Base-by-base conservation (phyloP, 2,797 vertebrate genomes). In the Karalla daura region DNA sequence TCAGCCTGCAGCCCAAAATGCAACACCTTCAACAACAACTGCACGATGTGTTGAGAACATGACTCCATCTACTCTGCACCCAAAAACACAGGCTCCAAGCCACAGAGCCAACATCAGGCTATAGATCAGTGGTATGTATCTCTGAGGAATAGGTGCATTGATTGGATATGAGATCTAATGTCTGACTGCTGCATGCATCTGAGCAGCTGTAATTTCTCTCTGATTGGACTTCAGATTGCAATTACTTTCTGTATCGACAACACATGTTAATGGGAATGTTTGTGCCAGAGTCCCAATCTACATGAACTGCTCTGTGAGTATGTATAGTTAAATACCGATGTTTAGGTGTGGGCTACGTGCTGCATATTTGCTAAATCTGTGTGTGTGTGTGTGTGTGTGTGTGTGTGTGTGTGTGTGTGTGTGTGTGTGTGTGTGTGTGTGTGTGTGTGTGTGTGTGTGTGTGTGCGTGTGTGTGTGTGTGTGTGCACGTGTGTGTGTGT, bases 181-280 rank as follows among this genome's bases (percentile, higher is more conserved):
- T 77, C 45, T 78, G 67, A 75, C 74, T 61, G 69, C 61, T 70
- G 75, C 72, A 76, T 73, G 63, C 73, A 75, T 77, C 65, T 72
- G 53, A 74, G 79, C 65, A 66, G 72, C 81, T 79, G 80, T 70
- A 80, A 89, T 86, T 87, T 81, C 66, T 78, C 66, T 70, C 74
- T 89, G 80, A 84, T 86, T 83, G 82, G 45, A 81, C 64, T 66
- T 86, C 40, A 74, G 69, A 83, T 77, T 76, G 83, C 70, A 85
- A 80, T 88, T 85, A 86, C 73, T 80, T 69, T 83, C 39, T 70
- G 65, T 72, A 90, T 71, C 68, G 51, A 84, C 83, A 80, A 72
- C 79, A 78, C 45, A 11, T 39, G 46, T 77, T 82, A 84, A 84
- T 81, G 85, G 71, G 70, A 47, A 45, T 55, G 62, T 84, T 80